A percentile compares a stretch with the other conserved stretches of the same genome.
Evolutionary conservation across 2,888 invertebrate species (phyloP).

Genomic region (Lottia gigantea): DNA sequence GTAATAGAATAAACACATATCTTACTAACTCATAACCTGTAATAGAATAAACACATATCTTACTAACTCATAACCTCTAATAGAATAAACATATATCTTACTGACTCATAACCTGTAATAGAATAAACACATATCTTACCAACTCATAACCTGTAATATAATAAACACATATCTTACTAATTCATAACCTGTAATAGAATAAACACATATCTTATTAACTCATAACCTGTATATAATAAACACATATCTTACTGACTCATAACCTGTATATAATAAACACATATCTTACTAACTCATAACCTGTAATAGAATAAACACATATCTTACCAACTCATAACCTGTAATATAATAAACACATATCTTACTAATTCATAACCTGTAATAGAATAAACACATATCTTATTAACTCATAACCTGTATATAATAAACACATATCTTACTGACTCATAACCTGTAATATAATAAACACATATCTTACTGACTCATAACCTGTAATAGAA

Average conservation of each 20-base stretch:
- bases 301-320: background rate
- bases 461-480: background rate
- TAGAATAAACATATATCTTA: background rate
- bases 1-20: background rate
- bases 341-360: background rate
- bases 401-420: background rate
- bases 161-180: background rate
- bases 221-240: slow-evolving; percentile 6
- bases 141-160: slow-evolving; percentile 4
- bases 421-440: background rate
- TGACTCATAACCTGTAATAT: slow-evolving; percentile 2
- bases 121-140: background rate
- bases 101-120: slow-evolving; percentile 3
- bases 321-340: slow-evolving; percentile 1
- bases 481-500: slow-evolving; percentile 3
- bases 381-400: background rate
- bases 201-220: background rate
- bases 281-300: slow-evolving; percentile 1
- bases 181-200: slow-evolving; percentile 2
- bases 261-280: slow-evolving; percentile 2
- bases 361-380: background rate
- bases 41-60: background rate
- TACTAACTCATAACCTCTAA: slow-evolving; percentile 1
- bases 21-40: background rate
- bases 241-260: background rate